Conservation (phyloP, 2,113 vertebrate genomes). For the Struthidea cinerea region DNA sequence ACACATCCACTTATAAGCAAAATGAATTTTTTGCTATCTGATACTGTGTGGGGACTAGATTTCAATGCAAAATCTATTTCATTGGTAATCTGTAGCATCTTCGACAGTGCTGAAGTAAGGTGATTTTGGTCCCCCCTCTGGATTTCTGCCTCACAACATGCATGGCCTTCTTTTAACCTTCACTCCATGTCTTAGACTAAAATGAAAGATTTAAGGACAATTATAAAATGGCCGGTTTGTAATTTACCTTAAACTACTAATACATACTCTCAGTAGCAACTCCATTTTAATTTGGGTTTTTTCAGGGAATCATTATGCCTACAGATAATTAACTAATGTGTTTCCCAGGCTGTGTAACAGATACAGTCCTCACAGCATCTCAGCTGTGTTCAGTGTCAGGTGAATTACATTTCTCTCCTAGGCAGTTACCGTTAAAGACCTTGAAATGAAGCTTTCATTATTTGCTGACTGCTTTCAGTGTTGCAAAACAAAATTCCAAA, state of each 20-base stretch:
- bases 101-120: neutral
- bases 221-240: neutral
- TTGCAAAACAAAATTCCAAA: neutral
- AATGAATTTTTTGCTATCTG: slow-evolving; percentile 43
- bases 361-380: neutral
- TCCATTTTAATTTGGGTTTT: slow-evolving; percentile 22
- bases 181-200: neutral
- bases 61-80: neutral
- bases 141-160: neutral
- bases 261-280: neutral
- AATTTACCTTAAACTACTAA: slow-evolving; percentile 1
- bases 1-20: neutral
- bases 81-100: neutral
- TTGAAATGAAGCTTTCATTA: slow-evolving; percentile 39
- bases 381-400: neutral
- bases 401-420: slow-evolving; percentile 29
- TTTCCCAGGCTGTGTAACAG: slow-evolving; percentile 7
- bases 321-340: slow-evolving; percentile 29
- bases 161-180: slow-evolving; percentile 8
- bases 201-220: neutral
- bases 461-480: neutral
- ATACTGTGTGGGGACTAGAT: neutral
- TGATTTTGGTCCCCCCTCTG: neutral
- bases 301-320: neutral
- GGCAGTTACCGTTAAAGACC: neutral